Evolutionary conservation across 2,113 vertebrate genomes (phyloP).

Genomic region (rabbit (Oryctolagus cuniculus)): DNA sequence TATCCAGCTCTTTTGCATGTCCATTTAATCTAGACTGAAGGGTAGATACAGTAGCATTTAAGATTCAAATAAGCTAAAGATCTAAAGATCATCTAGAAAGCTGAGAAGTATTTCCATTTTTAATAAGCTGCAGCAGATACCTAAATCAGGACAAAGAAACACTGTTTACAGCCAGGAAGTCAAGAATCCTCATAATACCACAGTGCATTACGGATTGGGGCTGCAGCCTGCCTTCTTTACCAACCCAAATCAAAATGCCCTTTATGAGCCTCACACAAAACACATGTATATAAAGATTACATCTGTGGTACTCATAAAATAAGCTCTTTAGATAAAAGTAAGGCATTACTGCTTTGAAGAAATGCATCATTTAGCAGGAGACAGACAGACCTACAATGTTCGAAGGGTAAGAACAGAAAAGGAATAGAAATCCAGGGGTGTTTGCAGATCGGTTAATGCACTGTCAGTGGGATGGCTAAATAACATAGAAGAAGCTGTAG

Average conservation of each 20-base stretch:
- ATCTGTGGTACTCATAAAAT: not conserved
- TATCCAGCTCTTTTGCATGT: not conserved
- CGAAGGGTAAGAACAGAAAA: not conserved
- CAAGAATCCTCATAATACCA: not conserved
- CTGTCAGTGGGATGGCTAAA: not conserved
- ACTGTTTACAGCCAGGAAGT: not conserved
- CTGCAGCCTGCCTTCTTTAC: not conserved
- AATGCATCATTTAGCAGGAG: not conserved
- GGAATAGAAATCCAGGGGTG: not conserved
- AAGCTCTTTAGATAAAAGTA: not conserved
- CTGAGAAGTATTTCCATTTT: not conserved
- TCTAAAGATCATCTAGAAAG: slow-evolving; percentile 9
- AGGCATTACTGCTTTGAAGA: not conserved
- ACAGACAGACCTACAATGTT: not conserved
- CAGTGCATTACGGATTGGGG: not conserved
- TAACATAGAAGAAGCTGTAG: not conserved
- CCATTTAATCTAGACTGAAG: slow-evolving; percentile 19
- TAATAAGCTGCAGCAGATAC: not conserved
- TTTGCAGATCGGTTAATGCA: not conserved
- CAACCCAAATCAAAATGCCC: not conserved
- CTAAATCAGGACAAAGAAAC: slow-evolving; percentile 4
- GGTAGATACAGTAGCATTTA: not conserved
- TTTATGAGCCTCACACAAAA: not conserved
- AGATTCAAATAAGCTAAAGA: not conserved
- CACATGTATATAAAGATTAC: not conserved